phyloP scores from a whole-genome alignment of 1,140 invertebrate species.

The Procambarus virginalis region DNA sequence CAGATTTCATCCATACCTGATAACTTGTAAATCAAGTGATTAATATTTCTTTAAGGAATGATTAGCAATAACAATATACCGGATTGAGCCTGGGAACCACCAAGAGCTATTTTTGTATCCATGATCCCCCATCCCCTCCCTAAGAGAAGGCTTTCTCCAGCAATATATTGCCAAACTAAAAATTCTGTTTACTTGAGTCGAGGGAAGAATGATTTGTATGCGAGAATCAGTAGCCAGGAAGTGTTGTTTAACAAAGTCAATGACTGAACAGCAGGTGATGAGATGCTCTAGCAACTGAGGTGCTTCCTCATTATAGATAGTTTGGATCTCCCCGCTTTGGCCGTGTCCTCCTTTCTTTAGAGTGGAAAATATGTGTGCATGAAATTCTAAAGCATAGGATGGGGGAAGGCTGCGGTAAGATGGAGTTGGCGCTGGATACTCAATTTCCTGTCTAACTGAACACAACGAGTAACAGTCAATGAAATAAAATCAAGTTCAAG shows the following conservation, averaged over 20 bases:
- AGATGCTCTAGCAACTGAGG: conserved; percentile 12
- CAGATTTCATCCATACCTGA: conserved; percentile 4
- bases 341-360: background rate
- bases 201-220: background rate
- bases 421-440: too few relatives aligned
- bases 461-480: too few relatives aligned
- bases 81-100: conserved; percentile 37
- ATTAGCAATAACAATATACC: conserved; percentile 1
- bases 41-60: background rate
- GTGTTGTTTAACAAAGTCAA: background rate
- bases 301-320: background rate
- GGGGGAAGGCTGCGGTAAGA: conserved; percentile 16
- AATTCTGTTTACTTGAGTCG: background rate
- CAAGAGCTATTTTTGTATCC: conserved; percentile 53
- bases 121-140: conserved; percentile 13
- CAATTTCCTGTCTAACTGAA: too few relatives aligned
- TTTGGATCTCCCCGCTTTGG: background rate
- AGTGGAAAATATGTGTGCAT: background rate
- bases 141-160: conserved; percentile 25
- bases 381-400: background rate
- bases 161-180: conserved; percentile 24
- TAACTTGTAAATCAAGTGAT: background rate
- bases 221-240: conserved; percentile 1
- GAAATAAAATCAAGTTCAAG: too few relatives aligned
- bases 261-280: background rate